Conservation (phyloP, 2,113 vertebrate genomes). For the Cariama cristata region DNA sequence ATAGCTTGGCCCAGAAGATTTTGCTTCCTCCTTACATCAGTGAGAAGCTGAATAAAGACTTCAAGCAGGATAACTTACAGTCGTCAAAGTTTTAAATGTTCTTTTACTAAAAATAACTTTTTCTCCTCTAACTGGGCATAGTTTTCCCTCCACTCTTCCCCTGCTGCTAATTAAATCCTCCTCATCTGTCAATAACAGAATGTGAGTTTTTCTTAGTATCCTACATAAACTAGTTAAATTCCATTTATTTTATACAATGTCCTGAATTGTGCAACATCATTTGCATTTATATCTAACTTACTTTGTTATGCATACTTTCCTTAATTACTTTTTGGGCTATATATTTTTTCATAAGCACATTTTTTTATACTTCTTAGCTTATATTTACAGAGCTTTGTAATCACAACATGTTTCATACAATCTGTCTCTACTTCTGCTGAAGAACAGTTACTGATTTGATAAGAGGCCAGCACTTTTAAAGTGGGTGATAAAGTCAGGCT, state of each 20-base stretch:
- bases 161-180: constrained; percentile 11
- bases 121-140: background rate
- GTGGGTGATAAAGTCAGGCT: background rate
- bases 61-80: background rate
- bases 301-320: background rate
- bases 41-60: background rate
- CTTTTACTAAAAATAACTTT: background rate
- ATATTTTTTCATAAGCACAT: background rate
- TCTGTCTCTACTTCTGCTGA: constrained; percentile 2
- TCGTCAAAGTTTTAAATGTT: background rate
- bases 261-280: background rate
- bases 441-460: background rate
- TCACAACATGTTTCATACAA: background rate
- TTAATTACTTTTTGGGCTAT: background rate
- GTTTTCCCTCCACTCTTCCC: background rate
- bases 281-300: constrained; percentile 22
- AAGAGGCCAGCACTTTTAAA: background rate
- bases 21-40: background rate
- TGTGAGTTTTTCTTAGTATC: background rate
- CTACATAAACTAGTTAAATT: background rate
- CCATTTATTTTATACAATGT: background rate
- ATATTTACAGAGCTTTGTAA: background rate
- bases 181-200: constrained; percentile 8
- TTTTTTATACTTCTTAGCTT: background rate
- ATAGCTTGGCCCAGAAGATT: background rate